These are phyloP conservation scores for Sphaerophoria rueppellii DNA, from an alignment of 2,888 invertebrate genomes.

Conservation along the genomic window DNA sequence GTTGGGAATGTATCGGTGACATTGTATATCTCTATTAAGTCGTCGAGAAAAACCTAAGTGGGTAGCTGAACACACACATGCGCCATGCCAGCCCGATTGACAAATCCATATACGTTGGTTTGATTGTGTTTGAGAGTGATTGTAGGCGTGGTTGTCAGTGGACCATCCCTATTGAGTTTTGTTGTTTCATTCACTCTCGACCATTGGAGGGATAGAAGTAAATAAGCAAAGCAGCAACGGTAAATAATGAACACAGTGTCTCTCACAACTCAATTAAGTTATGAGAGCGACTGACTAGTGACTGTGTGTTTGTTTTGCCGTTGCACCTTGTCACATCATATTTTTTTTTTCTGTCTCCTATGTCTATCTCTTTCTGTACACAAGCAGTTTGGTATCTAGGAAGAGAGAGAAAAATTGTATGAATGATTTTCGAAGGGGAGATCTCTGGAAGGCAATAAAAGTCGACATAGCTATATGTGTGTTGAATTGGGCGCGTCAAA, in stretches of 20 bases:
- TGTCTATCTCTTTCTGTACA: background rate
- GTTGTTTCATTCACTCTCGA: slow-evolving; percentile 42
- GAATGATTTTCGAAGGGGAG: slow-evolving; percentile 43
- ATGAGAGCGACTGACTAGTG: slow-evolving; percentile 24
- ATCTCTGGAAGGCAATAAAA: slow-evolving; percentile 7
- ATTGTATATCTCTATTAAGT: slow-evolving; percentile 69
- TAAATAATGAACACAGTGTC: slow-evolving; percentile 61
- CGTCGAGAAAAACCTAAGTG: slow-evolving; percentile 27
- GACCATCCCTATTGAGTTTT: slow-evolving; percentile 26
- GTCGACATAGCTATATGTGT: background rate
- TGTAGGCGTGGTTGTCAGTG: slow-evolving; percentile 7
- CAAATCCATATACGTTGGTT: slow-evolving; percentile 43
- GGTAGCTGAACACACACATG: slow-evolving; percentile 42
- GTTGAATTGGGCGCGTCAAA: slow-evolving; percentile 68
- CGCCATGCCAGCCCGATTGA: slow-evolving; percentile 27
- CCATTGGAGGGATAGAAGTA: background rate
- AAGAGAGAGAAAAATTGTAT: slow-evolving; percentile 16
- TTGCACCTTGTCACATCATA: slow-evolving; percentile 5
- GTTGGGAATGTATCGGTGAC: slow-evolving; percentile 54
- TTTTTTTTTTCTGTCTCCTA: background rate
- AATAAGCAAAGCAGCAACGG: slow-evolving; percentile 3
- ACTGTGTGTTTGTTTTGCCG: slow-evolving; percentile 44
- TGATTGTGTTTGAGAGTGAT: slow-evolving; percentile 1
- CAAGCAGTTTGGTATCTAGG: background rate
- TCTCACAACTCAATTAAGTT: slow-evolving; percentile 72